Evolutionary conservation across 2,797 vertebrate species (phyloP), one percentile per base, ranked within the genome.

Genomic region (Odontamblyopus rebecca): DNA sequence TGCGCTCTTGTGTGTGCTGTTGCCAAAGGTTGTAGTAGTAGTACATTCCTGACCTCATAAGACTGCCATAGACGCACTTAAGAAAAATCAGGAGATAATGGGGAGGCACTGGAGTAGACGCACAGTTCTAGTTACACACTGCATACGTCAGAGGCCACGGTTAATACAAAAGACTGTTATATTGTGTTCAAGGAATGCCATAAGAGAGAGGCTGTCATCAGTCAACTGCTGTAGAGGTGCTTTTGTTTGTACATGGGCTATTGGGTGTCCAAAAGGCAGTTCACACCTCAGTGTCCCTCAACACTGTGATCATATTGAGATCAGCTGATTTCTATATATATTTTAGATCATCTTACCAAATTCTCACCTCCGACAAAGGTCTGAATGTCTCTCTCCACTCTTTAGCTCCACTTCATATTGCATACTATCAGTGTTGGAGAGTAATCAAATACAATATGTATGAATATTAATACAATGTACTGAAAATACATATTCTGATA

Each of bases 71-170:
- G 44, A 60, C 51, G 32, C 67, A 61, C 53, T 64, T 57, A 74
- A 61, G 57, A 73, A 50, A 50, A 68, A 57, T 56, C 50, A 68
- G 29, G 19, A 38, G n/a, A 68, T 66, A 57, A 72, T 30, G 61
- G 57, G 41, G 67, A n/a, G 27, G 26, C 63, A 61, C 11, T 32
- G 54, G 63, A 19, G 30, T 23, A 26, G 70, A 68, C 48, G 60
- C 27, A 15, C 11, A 73, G 51, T 48, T 51, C 50, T 54, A 26
- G 26, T 70, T 61, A 30, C 29, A 61, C 62, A 73, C 61, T 64
- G 50, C 51, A 72, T 64, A 67, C 68, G 27, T 54, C 67, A 69
- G 72, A 79, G 70, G 65, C 72, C 73, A 84, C 5, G 51, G 70
- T 66, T 77, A 69, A 67, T 57, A 50, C 26, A 56, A 54, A 38